Base-by-base conservation (phyloP, 1,140 invertebrate genomes). In the Bombus haemorrhoidalis region DNA sequence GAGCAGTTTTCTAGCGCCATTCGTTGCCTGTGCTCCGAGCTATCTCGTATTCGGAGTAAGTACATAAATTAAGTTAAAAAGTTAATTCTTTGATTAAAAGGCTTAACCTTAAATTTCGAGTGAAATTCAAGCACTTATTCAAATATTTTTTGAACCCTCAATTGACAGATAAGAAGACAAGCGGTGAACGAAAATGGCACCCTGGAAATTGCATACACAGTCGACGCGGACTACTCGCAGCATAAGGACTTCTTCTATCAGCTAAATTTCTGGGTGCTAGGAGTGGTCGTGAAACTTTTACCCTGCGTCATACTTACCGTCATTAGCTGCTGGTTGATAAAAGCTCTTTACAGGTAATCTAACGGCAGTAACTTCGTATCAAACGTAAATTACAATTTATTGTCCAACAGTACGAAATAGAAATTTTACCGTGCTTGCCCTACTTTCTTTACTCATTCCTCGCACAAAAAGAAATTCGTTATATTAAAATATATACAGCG, bases 231-330 rank as follows among this genome's bases (percentile, higher is more conserved):
- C 76, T 83, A 89, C 71, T 92, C 90, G 28, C 94, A 95, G 1
- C 90, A 95, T 64, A 94, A 95, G 32, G 95, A 95, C 47, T 94
- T 96, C 3, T 92, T 97, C 25, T 98, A 97, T 89, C 96, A 96
- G 90, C 96, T 98, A 3, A 98, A 98, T 92, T 98, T 99, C 93
- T 99, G 98, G 98, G 96, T 98, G 41, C 97, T 98, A 92, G 96
- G 97, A 4, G 97, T 98, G 6, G 95, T 98, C 34, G 97, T 98
- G 13, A 99, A 99, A 92, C 95, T 99, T 1, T 89, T 99, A 6
- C 98, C 98, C 0, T 98, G 98, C 89, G 94, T 97, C 8, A 96
- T 98, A n/a, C 95, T 99, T 12, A 98, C 98, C 0, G 95, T 98
- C 13, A 97, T 99, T 76, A 98, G 97, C 91, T 95, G 97, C 22